Base-by-base conservation (phyloP, 2,113 vertebrate genomes). In the Bungarus multicinctus region DNA sequence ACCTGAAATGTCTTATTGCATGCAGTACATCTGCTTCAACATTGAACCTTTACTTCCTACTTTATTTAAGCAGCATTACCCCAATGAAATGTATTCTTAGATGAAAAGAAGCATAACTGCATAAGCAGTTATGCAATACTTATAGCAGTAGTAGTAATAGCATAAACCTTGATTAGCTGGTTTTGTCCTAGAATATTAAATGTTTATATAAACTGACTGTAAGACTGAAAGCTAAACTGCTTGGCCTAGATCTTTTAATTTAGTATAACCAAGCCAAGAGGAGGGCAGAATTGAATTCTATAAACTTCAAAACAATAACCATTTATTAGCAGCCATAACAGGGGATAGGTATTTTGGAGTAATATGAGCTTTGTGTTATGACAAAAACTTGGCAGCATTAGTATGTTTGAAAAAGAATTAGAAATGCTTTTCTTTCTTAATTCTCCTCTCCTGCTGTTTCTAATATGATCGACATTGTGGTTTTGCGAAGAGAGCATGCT, bases 351-450 rank as follows among this genome's bases (percentile, higher is more conserved):
- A 96, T 97, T 97, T 93, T 93, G 97, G 96, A 96, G 97, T 97
- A 97, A 97, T 58, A 92, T 85, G 96, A 98, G 97, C 95, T 94
- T 95, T 96, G 3, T 97, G 96, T 97, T 97, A 96, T 97, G 98
- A 98, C 97, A 98, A 97, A 96, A 96, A 94, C 95, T 98, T 98
- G 98, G 98, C 98, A 97, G 95, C 93, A 94, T 91, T 93, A 95
- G 95, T 93, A 39, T 96, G 93, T 97, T 97, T 98, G 94, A 97
- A 97, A 96, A 97, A 97, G 97, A 98, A 98, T 97, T 98, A 97
- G 97, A 97, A 97, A 98, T 98, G 97, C 97, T 98, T 98, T 98
- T 97, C 97, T 98, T 98, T 97, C 97, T 96, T 97, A 97, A 98
- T 98, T 97, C 97, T 96, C 95, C 94, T 97, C 97, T 97, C 97